Conservation (phyloP, 2,888 invertebrate genomes). For the Pyrgus malvae region DNA sequence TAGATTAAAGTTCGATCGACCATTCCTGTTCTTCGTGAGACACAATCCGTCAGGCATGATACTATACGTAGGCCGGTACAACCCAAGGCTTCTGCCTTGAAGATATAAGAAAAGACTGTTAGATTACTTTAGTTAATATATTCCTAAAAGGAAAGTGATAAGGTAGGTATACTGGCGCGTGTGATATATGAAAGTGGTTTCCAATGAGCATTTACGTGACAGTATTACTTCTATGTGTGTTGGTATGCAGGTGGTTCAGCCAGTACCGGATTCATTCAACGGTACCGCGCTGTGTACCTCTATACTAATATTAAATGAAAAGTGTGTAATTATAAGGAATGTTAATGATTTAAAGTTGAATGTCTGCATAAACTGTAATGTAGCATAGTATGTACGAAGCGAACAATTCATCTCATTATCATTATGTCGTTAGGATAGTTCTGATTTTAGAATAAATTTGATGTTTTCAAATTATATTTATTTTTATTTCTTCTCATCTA, state of each 20-base stretch:
- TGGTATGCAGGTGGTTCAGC: constrained; percentile 53
- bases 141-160: constrained; percentile 77
- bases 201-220: constrained; percentile 74
- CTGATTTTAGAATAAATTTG: constrained; percentile 55
- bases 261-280: constrained; percentile 29
- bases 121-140: constrained; percentile 66
- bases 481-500: constrained; percentile 28
- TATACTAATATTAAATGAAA: constrained; percentile 57
- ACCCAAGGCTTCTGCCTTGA: constrained; percentile 90
- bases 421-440: constrained; percentile 41
- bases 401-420: constrained; percentile 53
- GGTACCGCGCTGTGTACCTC: constrained; percentile 41
- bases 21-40: constrained; percentile 93
- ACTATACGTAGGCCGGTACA: constrained; percentile 93
- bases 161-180: constrained; percentile 67
- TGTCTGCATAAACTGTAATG: constrained; percentile 51
- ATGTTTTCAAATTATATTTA: constrained; percentile 42
- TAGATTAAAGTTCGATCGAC: constrained; percentile 91
- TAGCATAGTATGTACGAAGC: constrained; percentile 43
- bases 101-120: constrained; percentile 70
- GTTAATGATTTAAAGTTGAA: constrained; percentile 50
- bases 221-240: constrained; percentile 71
- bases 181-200: constrained; percentile 65
- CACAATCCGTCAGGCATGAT: constrained; percentile 96
- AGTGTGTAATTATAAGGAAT: constrained; percentile 54